Conservation (phyloP, 2,113 vertebrate species). For the Lutjanus erythropterus region DNA sequence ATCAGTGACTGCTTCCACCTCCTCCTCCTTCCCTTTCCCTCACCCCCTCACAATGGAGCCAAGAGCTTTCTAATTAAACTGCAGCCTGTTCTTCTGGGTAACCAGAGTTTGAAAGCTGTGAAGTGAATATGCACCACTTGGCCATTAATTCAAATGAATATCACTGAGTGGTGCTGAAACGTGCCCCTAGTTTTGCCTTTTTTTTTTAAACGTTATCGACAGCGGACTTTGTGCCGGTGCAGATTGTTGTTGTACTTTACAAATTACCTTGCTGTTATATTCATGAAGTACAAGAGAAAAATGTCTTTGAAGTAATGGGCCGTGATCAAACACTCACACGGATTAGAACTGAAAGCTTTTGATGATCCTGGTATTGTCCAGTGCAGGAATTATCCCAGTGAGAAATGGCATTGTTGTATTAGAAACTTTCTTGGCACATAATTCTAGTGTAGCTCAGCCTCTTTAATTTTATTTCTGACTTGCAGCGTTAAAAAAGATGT, state of each 20-base stretch:
- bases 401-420: background rate
- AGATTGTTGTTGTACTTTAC: constrained; percentile 49
- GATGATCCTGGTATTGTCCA: constrained; percentile 14
- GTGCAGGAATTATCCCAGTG: background rate
- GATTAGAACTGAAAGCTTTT: constrained; percentile 38
- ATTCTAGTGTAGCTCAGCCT: background rate
- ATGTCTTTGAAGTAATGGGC: constrained; percentile 49
- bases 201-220: constrained; percentile 38
- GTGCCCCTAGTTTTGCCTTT: constrained; percentile 14
- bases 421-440: constrained; percentile 22
- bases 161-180: constrained; percentile 46
- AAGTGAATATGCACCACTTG: constrained; percentile 51
- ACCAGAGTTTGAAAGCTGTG: constrained; percentile 62
- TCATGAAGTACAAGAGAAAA: constrained; percentile 55
- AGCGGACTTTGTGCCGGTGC: constrained; percentile 39
- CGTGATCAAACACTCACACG: constrained; percentile 38
- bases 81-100: constrained; percentile 63
- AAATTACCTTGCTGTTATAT: constrained; percentile 58
- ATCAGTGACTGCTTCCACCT: constrained; percentile 57
- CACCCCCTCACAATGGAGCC: constrained; percentile 41
- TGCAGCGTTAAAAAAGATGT: constrained; percentile 14
- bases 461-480: constrained; percentile 15
- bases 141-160: constrained; percentile 66
- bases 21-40: constrained; percentile 34
- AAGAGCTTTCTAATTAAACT: constrained; percentile 71